Evolutionary conservation across 2,888 invertebrate species (phyloP), one percentile per base, ranked within the genome.

Genomic region (Ariolimax columbianus): DNA sequence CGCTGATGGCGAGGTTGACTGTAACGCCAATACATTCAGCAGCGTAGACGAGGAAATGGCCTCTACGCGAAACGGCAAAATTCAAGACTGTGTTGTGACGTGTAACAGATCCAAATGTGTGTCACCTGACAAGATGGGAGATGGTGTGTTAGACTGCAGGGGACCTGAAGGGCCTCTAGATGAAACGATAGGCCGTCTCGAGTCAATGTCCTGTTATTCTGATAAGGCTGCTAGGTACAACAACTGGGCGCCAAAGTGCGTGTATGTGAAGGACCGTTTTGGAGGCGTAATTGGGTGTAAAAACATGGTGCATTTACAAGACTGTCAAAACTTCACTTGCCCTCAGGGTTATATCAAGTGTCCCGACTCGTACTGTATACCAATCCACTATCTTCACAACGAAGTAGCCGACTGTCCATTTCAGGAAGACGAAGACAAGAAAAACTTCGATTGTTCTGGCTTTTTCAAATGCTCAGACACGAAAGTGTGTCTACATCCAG

Each of bases 141-240:
- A 80, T 70, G 70, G 80, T 70, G 23, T 80, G 0, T 2, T 80
- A 26, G 70, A 80, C 33, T 80, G 80, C 23, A 47, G 30, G 19
- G 80, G 80, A 4, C 80, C 51, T 0, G 80, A 80, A 47, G 80
- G 80, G n/a, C 80, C 80, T 9, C 14, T 80, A 1, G 80, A 80
- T 51, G 80, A 80, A 14, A 70, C 80, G 0, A 36, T 68, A 23
- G 80, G 80, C 47, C 43, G 30, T 7, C 33, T 80, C 0, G 80
- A 80, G 36, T 1, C 36, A 6, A 30, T 33, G 3, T 30, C 47
- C 1, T 51, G 47, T 26, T 55, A 59, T 23, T 0, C 11, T 0
- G 38, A 36, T 19, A 26, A 51, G 17, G 7, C 30, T 9, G 9
- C 33, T 0, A 38, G 26, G 11, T 26, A 51, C n/a, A 73, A 26